phyloP scores from a whole-genome alignment of 1,140 invertebrate genomes.

The Drosophila ohnishii region DNA sequence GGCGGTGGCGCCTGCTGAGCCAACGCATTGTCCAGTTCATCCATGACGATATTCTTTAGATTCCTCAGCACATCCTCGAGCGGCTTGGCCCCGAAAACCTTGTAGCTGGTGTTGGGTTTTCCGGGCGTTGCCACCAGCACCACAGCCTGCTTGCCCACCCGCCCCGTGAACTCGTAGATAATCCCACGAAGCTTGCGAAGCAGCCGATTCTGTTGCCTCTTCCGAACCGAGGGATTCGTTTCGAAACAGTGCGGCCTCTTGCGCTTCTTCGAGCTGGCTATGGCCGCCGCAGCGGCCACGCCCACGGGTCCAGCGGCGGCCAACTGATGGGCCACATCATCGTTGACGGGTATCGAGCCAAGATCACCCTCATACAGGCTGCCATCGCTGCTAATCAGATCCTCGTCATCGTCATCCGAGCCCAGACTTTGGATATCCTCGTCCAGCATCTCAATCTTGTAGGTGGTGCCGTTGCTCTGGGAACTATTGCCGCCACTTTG shows the following conservation, averaged over 20 bases:
- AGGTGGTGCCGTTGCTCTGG: slow-evolving; percentile 72
- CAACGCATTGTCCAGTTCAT: slow-evolving; percentile 95
- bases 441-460: slow-evolving; percentile 85
- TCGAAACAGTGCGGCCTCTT: slow-evolving; percentile 98
- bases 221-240: slow-evolving; percentile 98
- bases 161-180: slow-evolving; percentile 98
- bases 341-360: slow-evolving; percentile 91
- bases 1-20: slow-evolving; percentile 97
- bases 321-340: slow-evolving; percentile 97
- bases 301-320: slow-evolving; percentile 98
- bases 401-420: slow-evolving; percentile 92
- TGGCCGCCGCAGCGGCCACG: slow-evolving; percentile 97
- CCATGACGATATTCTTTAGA: slow-evolving; percentile 95
- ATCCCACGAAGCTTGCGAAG: slow-evolving; percentile 95
- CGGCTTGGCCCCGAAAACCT: slow-evolving; percentile 98
- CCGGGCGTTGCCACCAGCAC: slow-evolving; percentile 97
- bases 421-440: slow-evolving; percentile 86
- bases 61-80: slow-evolving; percentile 97
- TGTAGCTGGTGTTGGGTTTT: slow-evolving; percentile 97
- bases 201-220: slow-evolving; percentile 97
- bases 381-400: slow-evolving; percentile 88
- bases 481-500: slow-evolving; percentile 44
- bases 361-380: slow-evolving; percentile 90
- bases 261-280: slow-evolving; percentile 97
- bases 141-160: slow-evolving; percentile 98